phyloP scores from a whole-genome alignment of 2,888 invertebrate genomes.

The Cepaea hortensis region DNA sequence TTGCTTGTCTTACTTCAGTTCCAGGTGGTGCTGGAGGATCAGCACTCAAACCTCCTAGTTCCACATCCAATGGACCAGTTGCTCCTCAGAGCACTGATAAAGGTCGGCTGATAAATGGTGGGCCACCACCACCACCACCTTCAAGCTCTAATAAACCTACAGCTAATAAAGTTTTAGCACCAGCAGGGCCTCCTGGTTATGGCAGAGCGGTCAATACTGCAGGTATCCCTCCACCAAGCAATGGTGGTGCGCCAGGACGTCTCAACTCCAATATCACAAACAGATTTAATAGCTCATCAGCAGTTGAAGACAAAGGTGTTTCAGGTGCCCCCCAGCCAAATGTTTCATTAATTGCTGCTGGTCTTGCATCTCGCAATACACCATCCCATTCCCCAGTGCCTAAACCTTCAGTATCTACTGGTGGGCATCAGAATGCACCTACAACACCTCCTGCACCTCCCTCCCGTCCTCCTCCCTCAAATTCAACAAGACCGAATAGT shows the following conservation, averaged over 20 bases:
- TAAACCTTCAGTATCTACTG: constrained; percentile 55
- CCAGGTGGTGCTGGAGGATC: constrained; percentile 48
- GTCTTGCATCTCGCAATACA: constrained; percentile 26
- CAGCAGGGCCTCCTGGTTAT: constrained; percentile 47
- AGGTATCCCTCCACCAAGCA: constrained; percentile 67
- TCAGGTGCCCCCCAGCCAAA: constrained; percentile 26
- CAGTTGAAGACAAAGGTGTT: background rate
- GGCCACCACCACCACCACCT: constrained; percentile 55
- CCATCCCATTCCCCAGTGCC: constrained; percentile 42
- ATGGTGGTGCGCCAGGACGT: constrained; percentile 52
- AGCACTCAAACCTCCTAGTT: constrained; percentile 54
- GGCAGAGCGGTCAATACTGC: constrained; percentile 15
- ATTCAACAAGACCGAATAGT: constrained; percentile 50
- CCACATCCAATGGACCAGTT: constrained; percentile 53
- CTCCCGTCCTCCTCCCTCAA: constrained; percentile 50
- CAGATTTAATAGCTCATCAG: background rate
- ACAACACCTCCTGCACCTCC: constrained; percentile 53
- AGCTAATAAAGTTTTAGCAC: constrained; percentile 41
- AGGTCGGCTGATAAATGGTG: constrained; percentile 75
- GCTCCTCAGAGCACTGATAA: constrained; percentile 14
- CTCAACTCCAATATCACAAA: constrained; percentile 56
- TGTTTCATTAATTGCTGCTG: constrained; percentile 45
- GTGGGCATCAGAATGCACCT: constrained; percentile 63
- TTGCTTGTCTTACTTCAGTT: constrained; percentile 11
- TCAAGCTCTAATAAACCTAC: constrained; percentile 69